Percentiles rank a stretch among this genome's conserved stretches.
Evolutionary conservation across 2,797 vertebrate genomes (phyloP).

Genomic region (Enteromius fasciolatus): DNA sequence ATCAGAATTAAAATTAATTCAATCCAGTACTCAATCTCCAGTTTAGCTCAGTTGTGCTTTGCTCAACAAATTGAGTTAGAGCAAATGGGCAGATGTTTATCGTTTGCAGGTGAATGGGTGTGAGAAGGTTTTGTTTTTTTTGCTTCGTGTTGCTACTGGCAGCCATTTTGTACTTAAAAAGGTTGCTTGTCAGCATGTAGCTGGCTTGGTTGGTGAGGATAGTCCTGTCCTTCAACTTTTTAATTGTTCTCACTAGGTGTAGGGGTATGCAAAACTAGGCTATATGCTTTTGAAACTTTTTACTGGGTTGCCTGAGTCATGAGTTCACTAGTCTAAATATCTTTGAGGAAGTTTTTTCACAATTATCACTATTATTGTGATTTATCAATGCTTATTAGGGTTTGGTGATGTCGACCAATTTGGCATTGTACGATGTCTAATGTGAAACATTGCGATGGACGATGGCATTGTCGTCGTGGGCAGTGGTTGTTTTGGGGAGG

Average conservation of each 20-base stretch:
- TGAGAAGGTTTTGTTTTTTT: neutral
- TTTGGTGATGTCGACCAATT: too few species aligned
- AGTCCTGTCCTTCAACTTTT: neutral
- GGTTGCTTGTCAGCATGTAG: neutral
- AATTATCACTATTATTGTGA: too few species aligned
- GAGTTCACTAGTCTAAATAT: neutral
- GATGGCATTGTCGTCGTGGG: too few species aligned
- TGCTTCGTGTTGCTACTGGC: neutral
- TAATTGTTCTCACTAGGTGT: neutral
- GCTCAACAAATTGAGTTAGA: too few species aligned
- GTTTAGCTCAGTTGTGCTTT: slow-evolving; percentile 15
- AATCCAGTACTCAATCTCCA: slow-evolving; percentile 53
- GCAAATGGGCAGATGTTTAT: slow-evolving; percentile 48
- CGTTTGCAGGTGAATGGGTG: neutral
- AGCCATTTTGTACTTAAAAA: slow-evolving; percentile 13
- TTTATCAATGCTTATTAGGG: too few species aligned
- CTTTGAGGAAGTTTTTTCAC: too few species aligned
- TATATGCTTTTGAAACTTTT: neutral
- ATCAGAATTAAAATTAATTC: slow-evolving; percentile 66
- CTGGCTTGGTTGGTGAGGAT: neutral
- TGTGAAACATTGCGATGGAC: too few species aligned
- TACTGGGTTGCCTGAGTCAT: neutral
- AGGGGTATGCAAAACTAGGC: neutral
- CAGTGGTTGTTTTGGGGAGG: too few species aligned
- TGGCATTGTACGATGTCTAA: too few species aligned